Evolutionary conservation across 2,113 vertebrate genomes (phyloP), one percentile per base, ranked within the genome.

Genomic region (Podocnemis expansa): DNA sequence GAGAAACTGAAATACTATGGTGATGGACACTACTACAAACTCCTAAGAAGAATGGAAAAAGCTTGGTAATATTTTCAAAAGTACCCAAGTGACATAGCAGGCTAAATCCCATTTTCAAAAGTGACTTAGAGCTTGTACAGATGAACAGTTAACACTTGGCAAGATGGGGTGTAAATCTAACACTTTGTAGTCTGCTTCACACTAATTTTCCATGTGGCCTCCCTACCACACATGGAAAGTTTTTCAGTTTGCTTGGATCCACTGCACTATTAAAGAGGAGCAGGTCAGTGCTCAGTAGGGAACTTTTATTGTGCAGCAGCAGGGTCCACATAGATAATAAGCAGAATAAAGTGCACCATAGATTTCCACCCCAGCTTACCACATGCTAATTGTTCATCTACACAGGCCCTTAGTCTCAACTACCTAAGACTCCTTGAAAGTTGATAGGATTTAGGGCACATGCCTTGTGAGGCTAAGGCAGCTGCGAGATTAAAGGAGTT

Each of bases 81-180:
- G 17, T 90, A 12, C 75, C 10, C 34, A 82, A 94, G 90, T 82
- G 3, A 96, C 94, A 91, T 92, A 91, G 79, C 60, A 93, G 8
- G 78, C 43, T 80, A 81, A 82, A 86, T 88, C 96, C 76, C 43
- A 10, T 27, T 10, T 87, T 91, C 51, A 67, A 67, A 67, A n/a
- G 8, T 67, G 60, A 67, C 8, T n/a, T 67, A 67, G 60, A 31
- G 60, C 60, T 67, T n/a, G 8, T 67, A 34, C 17, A 67, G 60
- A 67, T n/a, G 31, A 63, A 67, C 31, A 67, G 31, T 67, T 67
- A 19, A 16, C 8, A 7, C 34, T 3, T 67, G 16, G 60, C 31
- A 67, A 67, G 31, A 3, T 63, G 60, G 14, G 60, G 16, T n/a
- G 34, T 67, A 67, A 67, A n/a, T n/a, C 34, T 67, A 34, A 31